These are phyloP conservation scores for Tortricodes alternella DNA, from an alignment of 2,888 invertebrate species.

Conservation along the genomic window DNA sequence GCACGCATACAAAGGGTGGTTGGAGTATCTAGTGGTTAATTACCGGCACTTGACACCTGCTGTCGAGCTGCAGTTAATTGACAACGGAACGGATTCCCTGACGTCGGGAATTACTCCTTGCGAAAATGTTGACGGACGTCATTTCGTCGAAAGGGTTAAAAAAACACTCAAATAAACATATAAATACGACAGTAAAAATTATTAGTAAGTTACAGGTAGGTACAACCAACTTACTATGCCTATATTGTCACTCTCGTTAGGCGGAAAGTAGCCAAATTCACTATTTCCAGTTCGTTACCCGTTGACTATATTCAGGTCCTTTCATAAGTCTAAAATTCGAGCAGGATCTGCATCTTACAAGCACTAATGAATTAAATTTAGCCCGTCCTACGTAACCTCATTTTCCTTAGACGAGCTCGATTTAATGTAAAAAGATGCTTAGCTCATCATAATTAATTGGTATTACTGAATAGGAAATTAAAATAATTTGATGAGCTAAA, in stretches of 20 bases:
- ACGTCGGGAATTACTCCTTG: constrained; percentile 41
- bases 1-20: neutral
- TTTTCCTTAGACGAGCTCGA: neutral
- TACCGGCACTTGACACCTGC: constrained; percentile 73
- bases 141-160: too few species aligned
- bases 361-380: constrained; percentile 29
- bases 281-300: neutral
- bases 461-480: neutral
- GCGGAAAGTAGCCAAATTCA: too few species aligned
- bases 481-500: neutral
- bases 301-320: neutral
- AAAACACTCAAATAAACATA: too few species aligned
- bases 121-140: neutral
- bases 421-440: neutral
- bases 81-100: constrained; percentile 64
- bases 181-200: too few species aligned
- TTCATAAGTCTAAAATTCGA: constrained; percentile 4
- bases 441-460: constrained; percentile 8
- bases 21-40: constrained; percentile 59
- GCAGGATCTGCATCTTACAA: constrained; percentile 23
- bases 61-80: constrained; percentile 70
- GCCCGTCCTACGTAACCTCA: constrained; percentile 19
- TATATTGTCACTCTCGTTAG: too few species aligned
- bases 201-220: too few species aligned
- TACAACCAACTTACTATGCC: too few species aligned